Percentiles rank a stretch among this genome's conserved stretches.
phyloP scores from a whole-genome alignment of 1,140 invertebrate species.

The Heliconius eleuchia region DNA sequence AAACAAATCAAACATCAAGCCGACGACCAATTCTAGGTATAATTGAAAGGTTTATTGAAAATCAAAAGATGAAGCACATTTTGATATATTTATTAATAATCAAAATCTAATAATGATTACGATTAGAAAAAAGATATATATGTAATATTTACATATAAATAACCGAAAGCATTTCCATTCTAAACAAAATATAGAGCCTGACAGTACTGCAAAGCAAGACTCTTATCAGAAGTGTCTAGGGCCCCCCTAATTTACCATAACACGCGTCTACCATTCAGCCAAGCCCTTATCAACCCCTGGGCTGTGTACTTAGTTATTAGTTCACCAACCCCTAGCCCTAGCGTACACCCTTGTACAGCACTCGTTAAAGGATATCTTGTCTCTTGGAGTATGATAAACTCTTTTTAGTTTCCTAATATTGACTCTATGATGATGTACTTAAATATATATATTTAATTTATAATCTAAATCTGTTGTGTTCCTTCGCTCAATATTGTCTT shows the following conservation, averaged over 20 bases:
- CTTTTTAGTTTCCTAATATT: not conserved
- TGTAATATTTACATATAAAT: too few species aligned
- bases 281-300: constrained; percentile 15
- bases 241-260: constrained; percentile 15
- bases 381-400: constrained; percentile 8
- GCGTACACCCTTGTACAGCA: constrained; percentile 3
- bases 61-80: too few species aligned
- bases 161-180: not conserved
- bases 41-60: too few species aligned
- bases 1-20: too few species aligned
- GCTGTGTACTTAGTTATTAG: constrained; percentile 26
- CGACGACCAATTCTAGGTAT: too few species aligned
- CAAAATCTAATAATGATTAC: too few species aligned
- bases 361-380: constrained; percentile 34
- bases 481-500: too few species aligned
- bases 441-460: too few species aligned
- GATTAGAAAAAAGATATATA: too few species aligned
- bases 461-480: too few species aligned
- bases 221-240: not conserved
- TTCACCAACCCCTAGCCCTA: constrained; percentile 36
- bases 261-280: constrained; percentile 4
- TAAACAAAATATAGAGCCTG: not conserved
- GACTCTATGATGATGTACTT: not conserved
- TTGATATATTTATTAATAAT: too few species aligned
- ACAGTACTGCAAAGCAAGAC: not conserved